Percentiles rank a stretch among this genome's conserved stretches.
phyloP scores from a whole-genome alignment of 2,888 invertebrate species.

The Entomobrya multifasciata region DNA sequence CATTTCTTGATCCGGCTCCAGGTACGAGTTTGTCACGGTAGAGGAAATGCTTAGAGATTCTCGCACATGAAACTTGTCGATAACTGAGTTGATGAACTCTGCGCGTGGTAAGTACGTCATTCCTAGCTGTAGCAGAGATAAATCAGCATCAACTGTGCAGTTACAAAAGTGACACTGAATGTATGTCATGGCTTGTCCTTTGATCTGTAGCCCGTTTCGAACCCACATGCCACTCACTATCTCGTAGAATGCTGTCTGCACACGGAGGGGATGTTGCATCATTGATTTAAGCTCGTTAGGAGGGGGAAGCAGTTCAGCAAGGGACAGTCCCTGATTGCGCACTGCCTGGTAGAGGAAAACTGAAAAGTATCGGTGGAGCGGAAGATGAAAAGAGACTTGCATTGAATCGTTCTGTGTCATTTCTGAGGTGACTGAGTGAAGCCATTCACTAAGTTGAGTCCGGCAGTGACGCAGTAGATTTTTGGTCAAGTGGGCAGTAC shows the following conservation, averaged over 20 bases:
- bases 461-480: constrained; percentile 90
- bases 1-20: constrained; percentile 91
- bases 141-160: constrained; percentile 98
- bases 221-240: constrained; percentile 97
- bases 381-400: constrained; percentile 97
- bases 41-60: constrained; percentile 89
- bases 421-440: constrained; percentile 64
- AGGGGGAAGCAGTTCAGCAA: constrained; percentile 90
- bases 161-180: constrained; percentile 98
- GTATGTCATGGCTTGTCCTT: constrained; percentile 99
- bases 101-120: constrained; percentile 88
- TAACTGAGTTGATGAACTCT: constrained; percentile 91
- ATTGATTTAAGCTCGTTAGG: constrained; percentile 89
- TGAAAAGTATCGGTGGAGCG: constrained; percentile 96
- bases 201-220: constrained; percentile 97
- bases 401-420: constrained; percentile 86
- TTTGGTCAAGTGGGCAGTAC: constrained; percentile 87
- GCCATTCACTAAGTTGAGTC: constrained; percentile 91
- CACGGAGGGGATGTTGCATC: constrained; percentile 89
- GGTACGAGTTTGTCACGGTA: constrained; percentile 84
- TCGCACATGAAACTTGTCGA: constrained; percentile 94
- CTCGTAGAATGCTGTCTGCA: constrained; percentile 96
- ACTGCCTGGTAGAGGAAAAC: constrained; percentile 93
- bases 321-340: constrained; percentile 86
- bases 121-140: constrained; percentile 93